Percentiles rank a stretch among this genome's conserved stretches.
Evolutionary conservation across 2,888 invertebrate species (phyloP).

Genomic region (Euproctis similis): DNA sequence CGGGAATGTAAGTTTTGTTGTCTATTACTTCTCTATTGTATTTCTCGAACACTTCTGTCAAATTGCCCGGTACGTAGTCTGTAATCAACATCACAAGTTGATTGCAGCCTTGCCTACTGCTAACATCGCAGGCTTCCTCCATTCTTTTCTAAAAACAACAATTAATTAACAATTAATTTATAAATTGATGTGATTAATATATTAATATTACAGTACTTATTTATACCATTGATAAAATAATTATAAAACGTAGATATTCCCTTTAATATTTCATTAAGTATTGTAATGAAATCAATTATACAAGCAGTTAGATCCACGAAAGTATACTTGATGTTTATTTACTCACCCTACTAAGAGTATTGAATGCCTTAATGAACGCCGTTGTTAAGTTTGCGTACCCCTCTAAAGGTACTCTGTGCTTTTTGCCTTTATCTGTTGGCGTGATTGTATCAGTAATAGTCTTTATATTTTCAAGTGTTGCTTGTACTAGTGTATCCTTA

Average conservation of each 20-base stretch:
- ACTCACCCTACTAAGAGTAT: conserved; percentile 82
- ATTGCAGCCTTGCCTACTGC: conserved; percentile 83
- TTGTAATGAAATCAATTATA: too few relatives aligned
- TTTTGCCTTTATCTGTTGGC: conserved; percentile 44
- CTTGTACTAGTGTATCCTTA: conserved; percentile 81
- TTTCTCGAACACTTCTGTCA: conserved; percentile 87
- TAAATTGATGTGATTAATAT: too few relatives aligned
- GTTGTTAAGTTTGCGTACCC: conserved; percentile 89
- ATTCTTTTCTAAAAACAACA: conserved; percentile 43
- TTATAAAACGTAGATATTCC: too few relatives aligned
- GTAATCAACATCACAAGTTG: conserved; percentile 98
- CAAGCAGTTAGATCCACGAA: too few relatives aligned
- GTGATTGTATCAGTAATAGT: conserved; percentile 83
- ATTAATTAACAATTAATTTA: too few relatives aligned
- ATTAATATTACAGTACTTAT: too few relatives aligned
- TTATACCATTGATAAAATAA: too few relatives aligned
- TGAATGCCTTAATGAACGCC: conserved; percentile 90
- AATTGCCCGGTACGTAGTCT: conserved; percentile 93
- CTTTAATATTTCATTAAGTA: too few relatives aligned
- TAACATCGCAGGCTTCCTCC: conserved; percentile 40
- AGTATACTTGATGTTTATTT: too few relatives aligned
- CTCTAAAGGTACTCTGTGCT: conserved; percentile 77
- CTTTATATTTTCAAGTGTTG: conserved; percentile 88
- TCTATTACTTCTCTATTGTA: conserved; percentile 84
- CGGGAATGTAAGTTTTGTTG: conserved; percentile 80